Conservation (phyloP, 2,797 vertebrate genomes). For the Malacoraja senta region DNA sequence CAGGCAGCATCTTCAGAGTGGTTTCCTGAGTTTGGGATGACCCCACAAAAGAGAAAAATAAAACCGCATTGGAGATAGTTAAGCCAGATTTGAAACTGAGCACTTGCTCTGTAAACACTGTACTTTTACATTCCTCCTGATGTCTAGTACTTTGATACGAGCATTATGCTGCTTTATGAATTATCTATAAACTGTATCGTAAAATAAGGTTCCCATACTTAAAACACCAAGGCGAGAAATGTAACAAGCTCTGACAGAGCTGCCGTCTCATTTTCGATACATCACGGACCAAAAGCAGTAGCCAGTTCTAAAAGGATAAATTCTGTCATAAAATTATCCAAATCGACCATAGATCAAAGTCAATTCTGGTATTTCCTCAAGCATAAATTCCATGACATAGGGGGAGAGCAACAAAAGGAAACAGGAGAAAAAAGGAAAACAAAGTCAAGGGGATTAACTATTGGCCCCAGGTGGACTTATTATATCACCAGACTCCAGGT, state of each 20-base stretch:
- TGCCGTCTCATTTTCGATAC: slow-evolving; percentile 52
- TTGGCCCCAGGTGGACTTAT: slow-evolving; percentile 81
- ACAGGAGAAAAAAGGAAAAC: slow-evolving; percentile 58
- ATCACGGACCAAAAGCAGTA: slow-evolving; percentile 50
- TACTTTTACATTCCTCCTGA: slow-evolving; percentile 67
- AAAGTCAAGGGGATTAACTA: slow-evolving; percentile 66
- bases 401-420: slow-evolving; percentile 67
- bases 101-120: slow-evolving; percentile 67
- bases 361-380: slow-evolving; percentile 57
- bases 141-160: slow-evolving; percentile 71
- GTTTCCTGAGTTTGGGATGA: not conserved
- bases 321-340: slow-evolving; percentile 60
- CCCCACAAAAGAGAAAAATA: not conserved
- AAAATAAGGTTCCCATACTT: slow-evolving; percentile 67
- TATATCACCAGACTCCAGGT: slow-evolving; percentile 75
- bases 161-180: slow-evolving; percentile 67
- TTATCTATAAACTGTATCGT: slow-evolving; percentile 63
- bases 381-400: slow-evolving; percentile 55
- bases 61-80: not conserved
- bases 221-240: slow-evolving; percentile 70
- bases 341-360: slow-evolving; percentile 57
- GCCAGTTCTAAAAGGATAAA: slow-evolving; percentile 44
- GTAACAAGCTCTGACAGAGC: slow-evolving; percentile 60
- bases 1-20: not conserved
- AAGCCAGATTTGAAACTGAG: slow-evolving; percentile 49